These are phyloP conservation scores for Parasteatoda tepidariorum DNA, from an alignment of 1,140 invertebrate genomes.

Conservation along the genomic window DNA sequence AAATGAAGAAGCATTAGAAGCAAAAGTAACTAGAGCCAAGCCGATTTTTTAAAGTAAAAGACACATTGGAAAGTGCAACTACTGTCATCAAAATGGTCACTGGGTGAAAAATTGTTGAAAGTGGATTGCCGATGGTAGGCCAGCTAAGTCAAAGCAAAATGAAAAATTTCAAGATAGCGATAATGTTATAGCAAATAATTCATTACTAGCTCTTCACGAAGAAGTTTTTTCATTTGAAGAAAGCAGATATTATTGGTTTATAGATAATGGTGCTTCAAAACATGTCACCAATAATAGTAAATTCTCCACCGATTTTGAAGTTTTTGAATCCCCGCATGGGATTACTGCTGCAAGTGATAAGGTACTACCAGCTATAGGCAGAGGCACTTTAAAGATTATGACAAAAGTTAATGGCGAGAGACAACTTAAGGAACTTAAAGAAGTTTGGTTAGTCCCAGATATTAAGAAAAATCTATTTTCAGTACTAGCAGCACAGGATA, in stretches of 20 bases:
- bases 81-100: neutral
- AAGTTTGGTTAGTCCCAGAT: no score
- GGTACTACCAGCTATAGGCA: neutral
- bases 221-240: neutral
- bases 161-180: neutral
- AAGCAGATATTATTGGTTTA: neutral
- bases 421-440: no score
- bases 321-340: neutral
- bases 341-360: slow-evolving; percentile 36
- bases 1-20: neutral
- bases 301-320: slow-evolving; percentile 14
- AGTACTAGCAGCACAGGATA: no score
- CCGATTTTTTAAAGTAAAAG: neutral
- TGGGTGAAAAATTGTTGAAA: slow-evolving; percentile 5
- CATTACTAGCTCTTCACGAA: neutral
- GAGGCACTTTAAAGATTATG: slow-evolving; percentile 5
- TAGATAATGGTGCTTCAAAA: slow-evolving; percentile 11
- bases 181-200: neutral
- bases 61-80: neutral
- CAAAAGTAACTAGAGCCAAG: neutral
- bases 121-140: slow-evolving; percentile 33
- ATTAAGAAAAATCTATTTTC: no score
- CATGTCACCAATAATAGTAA: slow-evolving; percentile 18
- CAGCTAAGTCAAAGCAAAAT: neutral
- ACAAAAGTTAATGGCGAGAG: no score